Conservation (phyloP, 2,888 invertebrate genomes). For the Stenotaenia linearis region DNA sequence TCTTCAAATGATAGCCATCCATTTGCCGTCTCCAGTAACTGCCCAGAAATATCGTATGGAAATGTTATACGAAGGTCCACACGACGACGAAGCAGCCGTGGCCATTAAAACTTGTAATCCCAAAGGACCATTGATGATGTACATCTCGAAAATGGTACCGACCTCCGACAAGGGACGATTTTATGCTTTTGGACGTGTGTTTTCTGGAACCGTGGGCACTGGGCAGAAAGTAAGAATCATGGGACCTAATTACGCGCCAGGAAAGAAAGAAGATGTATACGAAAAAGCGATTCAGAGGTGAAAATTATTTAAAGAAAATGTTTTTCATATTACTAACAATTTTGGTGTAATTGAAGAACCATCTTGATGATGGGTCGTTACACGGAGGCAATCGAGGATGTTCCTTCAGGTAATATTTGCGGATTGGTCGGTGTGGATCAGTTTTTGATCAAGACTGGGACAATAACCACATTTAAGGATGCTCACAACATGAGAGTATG, state of each 20-base stretch:
- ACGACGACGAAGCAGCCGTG: slow-evolving; percentile 88
- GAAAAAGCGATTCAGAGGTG: slow-evolving; percentile 94
- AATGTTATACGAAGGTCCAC: slow-evolving; percentile 98
- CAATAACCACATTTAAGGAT: slow-evolving; percentile 97
- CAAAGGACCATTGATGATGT: slow-evolving; percentile 99
- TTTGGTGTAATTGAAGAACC: no score
- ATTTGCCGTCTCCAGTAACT: slow-evolving; percentile 96
- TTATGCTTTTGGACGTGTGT: slow-evolving; percentile 99
- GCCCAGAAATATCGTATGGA: slow-evolving; percentile 99
- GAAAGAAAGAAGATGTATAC: slow-evolving; percentile 98
- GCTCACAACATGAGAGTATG: slow-evolving; percentile 89
- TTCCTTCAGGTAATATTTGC: slow-evolving; percentile 98
- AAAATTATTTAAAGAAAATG: slow-evolving; percentile 21
- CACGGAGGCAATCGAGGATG: slow-evolving; percentile 98
- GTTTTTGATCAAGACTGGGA: slow-evolving; percentile 98
- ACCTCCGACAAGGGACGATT: slow-evolving; percentile 99
- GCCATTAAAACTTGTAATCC: slow-evolving; percentile 80
- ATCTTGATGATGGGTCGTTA: slow-evolving; percentile 99
- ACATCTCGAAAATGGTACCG: slow-evolving; percentile 99
- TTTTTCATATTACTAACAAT: no score
- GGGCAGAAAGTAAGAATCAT: slow-evolving; percentile 95
- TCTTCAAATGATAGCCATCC: slow-evolving; percentile 99
- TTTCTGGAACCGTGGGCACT: slow-evolving; percentile 87
- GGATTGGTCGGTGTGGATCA: slow-evolving; percentile 99
- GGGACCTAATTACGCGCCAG: slow-evolving; percentile 96